Evolutionary conservation across 2,113 vertebrate species (phyloP).

Genomic region (Syngnathus typhle): DNA sequence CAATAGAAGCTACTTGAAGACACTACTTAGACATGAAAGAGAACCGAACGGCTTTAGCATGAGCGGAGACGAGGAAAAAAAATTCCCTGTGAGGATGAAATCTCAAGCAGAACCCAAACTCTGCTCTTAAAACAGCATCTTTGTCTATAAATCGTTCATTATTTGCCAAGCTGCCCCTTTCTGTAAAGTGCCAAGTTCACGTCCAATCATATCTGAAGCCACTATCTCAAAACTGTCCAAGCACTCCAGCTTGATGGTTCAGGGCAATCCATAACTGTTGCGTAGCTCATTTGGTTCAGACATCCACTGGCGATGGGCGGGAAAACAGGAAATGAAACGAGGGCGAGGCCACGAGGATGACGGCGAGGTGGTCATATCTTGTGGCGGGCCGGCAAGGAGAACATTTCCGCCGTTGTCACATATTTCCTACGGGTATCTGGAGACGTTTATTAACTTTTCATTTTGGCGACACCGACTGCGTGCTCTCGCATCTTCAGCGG

Average conservation of each 20-base stretch:
- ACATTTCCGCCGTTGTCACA: constrained; percentile 23
- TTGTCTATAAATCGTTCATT: no score
- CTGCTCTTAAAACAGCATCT: no score
- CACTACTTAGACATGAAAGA: no score
- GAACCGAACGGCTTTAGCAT: no score
- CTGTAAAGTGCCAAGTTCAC: no score
- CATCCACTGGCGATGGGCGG: constrained; percentile 31
- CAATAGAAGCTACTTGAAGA: background rate
- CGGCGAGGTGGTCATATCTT: constrained; percentile 12
- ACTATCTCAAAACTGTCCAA: no score
- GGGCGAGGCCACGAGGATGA: constrained; percentile 3
- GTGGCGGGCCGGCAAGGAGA: constrained; percentile 16
- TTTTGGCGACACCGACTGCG: constrained; percentile 26
- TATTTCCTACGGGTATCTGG: constrained; percentile 28
- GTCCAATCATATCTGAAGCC: no score
- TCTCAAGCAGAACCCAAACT: no score
- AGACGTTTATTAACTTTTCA: constrained; percentile 46
- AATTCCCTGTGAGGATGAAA: no score
- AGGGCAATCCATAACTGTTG: background rate
- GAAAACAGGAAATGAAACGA: constrained; percentile 51
- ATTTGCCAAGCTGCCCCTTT: no score
- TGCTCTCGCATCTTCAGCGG: constrained; percentile 8
- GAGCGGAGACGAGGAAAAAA: no score
- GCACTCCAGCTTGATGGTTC: background rate
- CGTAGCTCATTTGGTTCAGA: background rate